Base-by-base conservation (phyloP, 2,888 invertebrate genomes). In the Heteromurus nitidus region DNA sequence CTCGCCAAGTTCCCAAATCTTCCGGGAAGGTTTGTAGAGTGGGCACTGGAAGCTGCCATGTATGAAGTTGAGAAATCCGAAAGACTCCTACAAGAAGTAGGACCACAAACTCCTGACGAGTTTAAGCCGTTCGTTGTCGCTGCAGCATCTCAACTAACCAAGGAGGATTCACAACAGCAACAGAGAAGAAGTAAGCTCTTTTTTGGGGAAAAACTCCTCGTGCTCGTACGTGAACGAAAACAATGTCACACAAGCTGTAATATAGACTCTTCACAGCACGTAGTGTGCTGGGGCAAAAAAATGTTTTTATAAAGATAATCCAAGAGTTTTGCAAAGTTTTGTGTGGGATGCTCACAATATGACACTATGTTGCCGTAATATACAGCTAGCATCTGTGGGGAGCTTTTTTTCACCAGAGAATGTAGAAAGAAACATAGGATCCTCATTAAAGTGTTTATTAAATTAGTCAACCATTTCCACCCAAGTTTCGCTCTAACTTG, bases 31-130 rank as follows among this genome's bases (percentile, higher is more conserved):
- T 93, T 97, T 68, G 79, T 84, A 68, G 90, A 92, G 1, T 93
- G 97, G 89, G 97, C 97, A 0, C 90, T 97, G 84, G 96, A 97
- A 88, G 95, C 96, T 88, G 95, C 95, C 0, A 93, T 94, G 88
- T 97, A 93, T 89, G 94, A 96, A 85, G 95, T 95, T 88, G 93
- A 93, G 72, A 92, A 94, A 73, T 95, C 96, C 0, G 93, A 92
- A 85, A 94, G 95, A 89, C 95, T 97, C 85, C 90, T 97, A 70
- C 91, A 92, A 74, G 84, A 85, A 84, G 83, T 86, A 65, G 80
- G 83, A 42, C 84, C 87, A 22, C 82, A 80, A 50, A 86, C 86
- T 42, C 86, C 86, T 0, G 86, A 85, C 9, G 87, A 87, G 80
- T 86, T 87, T 65, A 87, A 87, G 81, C 84, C 87, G 20, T 87